Evolutionary conservation across 2,113 vertebrate genomes (phyloP).

Genomic region (Theristicus caerulescens): DNA sequence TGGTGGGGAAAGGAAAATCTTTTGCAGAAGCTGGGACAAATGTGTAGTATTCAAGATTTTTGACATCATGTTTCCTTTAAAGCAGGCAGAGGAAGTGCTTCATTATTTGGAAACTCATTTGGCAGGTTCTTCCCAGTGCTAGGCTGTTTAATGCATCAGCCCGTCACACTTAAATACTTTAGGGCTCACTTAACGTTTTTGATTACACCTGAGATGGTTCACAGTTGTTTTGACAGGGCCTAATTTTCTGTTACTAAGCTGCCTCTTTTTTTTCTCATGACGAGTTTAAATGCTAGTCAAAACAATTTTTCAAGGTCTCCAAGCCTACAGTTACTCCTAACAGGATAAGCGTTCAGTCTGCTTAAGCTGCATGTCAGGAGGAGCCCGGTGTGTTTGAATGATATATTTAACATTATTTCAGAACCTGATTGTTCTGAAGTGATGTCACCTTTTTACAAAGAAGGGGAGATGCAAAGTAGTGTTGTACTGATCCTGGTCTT

Average conservation of each 20-base stretch:
- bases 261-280: neutral
- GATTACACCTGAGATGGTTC: conserved; percentile 23
- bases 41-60: neutral
- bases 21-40: neutral
- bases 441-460: neutral
- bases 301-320: neutral
- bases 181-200: neutral
- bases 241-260: conserved; percentile 18
- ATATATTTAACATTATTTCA: neutral
- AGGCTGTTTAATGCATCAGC: conserved; percentile 13
- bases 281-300: neutral
- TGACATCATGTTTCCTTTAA: neutral
- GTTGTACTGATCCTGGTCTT: neutral
- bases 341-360: fast-evolving
- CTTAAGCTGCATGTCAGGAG: neutral
- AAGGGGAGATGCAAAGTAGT: neutral
- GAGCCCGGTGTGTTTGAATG: neutral
- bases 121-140: neutral
- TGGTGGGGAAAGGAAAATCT: neutral
- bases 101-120: conserved; percentile 38
- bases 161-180: neutral
- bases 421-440: neutral
- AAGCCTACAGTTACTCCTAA: neutral
- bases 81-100: neutral
- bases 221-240: conserved; percentile 19